Evolutionary conservation across 2,113 vertebrate genomes (phyloP).

Genomic region (Mugil cephalus): DNA sequence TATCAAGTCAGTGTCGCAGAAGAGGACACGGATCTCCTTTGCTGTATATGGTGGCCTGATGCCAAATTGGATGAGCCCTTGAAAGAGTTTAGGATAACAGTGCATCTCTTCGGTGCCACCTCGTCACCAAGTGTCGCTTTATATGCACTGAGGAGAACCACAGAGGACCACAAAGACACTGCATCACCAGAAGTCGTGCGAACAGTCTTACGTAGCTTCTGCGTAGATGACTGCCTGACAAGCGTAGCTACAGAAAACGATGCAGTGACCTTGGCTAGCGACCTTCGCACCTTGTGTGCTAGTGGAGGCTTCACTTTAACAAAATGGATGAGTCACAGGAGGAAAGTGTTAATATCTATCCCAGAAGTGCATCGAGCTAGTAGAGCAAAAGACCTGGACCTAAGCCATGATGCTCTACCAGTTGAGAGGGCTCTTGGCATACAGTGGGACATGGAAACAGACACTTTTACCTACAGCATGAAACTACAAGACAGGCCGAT

Average conservation of each 20-base stretch:
- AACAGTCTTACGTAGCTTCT: neutral
- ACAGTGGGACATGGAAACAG: neutral
- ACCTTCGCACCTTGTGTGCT: too few species aligned
- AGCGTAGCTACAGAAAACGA: fast-evolving
- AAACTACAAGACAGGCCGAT: neutral
- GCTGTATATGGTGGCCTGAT: neutral
- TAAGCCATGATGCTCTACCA: too few species aligned
- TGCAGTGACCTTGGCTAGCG: too few species aligned
- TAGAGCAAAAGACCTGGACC: too few species aligned
- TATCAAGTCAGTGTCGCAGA: neutral
- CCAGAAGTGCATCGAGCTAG: too few species aligned
- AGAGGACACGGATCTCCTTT: neutral
- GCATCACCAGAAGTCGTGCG: neutral
- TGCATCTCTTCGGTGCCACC: neutral
- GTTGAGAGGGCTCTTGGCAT: neutral
- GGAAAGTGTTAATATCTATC: too few species aligned
- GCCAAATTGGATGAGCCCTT: neutral
- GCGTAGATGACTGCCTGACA: neutral
- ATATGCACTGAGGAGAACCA: neutral
- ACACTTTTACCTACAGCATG: neutral
- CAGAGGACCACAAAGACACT: neutral
- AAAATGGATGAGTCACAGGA: too few species aligned
- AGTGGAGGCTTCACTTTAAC: neutral
- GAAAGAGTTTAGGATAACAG: neutral
- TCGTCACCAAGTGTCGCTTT: neutral